Percentiles rank a stretch among this genome's conserved stretches.
Conservation (phyloP, 2,113 vertebrate species). For the Prunella himalayana region DNA sequence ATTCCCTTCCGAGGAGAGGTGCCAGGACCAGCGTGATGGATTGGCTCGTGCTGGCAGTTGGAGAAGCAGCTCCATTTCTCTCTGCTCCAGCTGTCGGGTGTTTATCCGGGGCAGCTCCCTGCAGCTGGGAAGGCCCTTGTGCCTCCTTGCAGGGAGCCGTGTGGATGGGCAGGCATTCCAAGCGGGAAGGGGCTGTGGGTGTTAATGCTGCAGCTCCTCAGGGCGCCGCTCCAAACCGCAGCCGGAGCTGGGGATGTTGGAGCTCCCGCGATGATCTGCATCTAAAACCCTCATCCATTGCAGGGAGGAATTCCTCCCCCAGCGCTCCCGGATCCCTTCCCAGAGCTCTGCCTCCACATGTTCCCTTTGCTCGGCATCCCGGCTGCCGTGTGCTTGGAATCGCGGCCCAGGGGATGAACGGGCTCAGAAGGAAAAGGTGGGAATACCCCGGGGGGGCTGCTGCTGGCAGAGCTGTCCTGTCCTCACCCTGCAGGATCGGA, state of each 20-base stretch:
- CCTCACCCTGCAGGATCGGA: fast-evolving
- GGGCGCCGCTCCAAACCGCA: slow-evolving; percentile 33
- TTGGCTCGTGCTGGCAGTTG: slow-evolving; percentile 57
- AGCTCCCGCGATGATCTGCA: slow-evolving; percentile 27
- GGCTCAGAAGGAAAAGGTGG: background rate
- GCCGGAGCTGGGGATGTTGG: background rate
- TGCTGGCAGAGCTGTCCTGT: background rate
- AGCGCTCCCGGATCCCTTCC: background rate
- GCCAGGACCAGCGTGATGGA: slow-evolving; percentile 68
- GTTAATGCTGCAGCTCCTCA: slow-evolving; percentile 25
- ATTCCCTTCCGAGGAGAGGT: slow-evolving; percentile 69
- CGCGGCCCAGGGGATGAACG: background rate
- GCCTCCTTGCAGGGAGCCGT: background rate
- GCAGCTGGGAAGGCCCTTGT: slow-evolving; percentile 52
- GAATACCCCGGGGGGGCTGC: fast-evolving
- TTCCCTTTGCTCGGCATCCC: background rate
- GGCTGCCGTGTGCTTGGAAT: background rate
- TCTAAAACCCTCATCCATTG: slow-evolving; percentile 11
- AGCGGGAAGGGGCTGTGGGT: background rate
- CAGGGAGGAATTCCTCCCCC: background rate
- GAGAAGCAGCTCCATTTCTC: slow-evolving; percentile 51
- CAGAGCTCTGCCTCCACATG: background rate
- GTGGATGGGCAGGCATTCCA: background rate
- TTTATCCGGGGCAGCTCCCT: slow-evolving; percentile 54
- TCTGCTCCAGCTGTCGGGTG: slow-evolving; percentile 57